A percentile compares a stretch with the other conserved stretches of the same genome.
These are phyloP conservation scores for Eupeodes latifasciatus DNA, from an alignment of 2,888 invertebrate genomes.

Conservation along the genomic window DNA sequence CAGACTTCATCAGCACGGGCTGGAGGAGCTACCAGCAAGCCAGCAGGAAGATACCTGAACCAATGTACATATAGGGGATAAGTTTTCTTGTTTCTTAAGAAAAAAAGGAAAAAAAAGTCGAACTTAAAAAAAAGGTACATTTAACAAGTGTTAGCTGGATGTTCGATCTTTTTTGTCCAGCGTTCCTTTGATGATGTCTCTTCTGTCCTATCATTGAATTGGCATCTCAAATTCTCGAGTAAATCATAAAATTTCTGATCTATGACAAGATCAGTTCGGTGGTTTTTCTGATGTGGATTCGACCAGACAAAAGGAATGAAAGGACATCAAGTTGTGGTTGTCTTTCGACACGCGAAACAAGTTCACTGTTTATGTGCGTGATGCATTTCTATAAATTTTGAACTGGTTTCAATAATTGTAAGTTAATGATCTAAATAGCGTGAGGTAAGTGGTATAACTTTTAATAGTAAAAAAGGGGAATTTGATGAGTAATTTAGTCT, in stretches of 20 bases:
- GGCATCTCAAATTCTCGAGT: constrained; percentile 67
- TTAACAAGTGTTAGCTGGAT: constrained; percentile 49
- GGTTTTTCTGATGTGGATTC: constrained; percentile 2
- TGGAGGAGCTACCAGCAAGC: not conserved
- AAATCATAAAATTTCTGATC: constrained; percentile 76
- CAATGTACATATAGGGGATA: not conserved
- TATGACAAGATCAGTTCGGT: constrained; percentile 64
- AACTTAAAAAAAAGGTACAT: constrained; percentile 17
- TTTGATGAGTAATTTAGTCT: constrained; percentile 65
- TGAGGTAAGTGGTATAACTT: constrained; percentile 60
- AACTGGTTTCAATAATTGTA: constrained; percentile 72
- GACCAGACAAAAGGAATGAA: constrained; percentile 4
- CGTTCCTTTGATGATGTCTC: constrained; percentile 24
- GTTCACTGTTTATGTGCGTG: constrained; percentile 33
- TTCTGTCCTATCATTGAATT: constrained; percentile 54
- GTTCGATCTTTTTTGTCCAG: constrained; percentile 11
- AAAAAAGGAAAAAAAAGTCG: not conserved
- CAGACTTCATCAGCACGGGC: not conserved
- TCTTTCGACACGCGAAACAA: constrained; percentile 29
- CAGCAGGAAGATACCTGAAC: constrained; percentile 45
- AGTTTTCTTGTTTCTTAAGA: not conserved
- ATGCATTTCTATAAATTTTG: constrained; percentile 36
- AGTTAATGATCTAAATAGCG: constrained; percentile 72
- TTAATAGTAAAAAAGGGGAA: constrained; percentile 39
- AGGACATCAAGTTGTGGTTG: constrained; percentile 19